Evolutionary conservation across 2,797 vertebrate species (phyloP), one percentile per base, ranked within the genome.

Genomic region (Hippopotamyrus pictus): DNA sequence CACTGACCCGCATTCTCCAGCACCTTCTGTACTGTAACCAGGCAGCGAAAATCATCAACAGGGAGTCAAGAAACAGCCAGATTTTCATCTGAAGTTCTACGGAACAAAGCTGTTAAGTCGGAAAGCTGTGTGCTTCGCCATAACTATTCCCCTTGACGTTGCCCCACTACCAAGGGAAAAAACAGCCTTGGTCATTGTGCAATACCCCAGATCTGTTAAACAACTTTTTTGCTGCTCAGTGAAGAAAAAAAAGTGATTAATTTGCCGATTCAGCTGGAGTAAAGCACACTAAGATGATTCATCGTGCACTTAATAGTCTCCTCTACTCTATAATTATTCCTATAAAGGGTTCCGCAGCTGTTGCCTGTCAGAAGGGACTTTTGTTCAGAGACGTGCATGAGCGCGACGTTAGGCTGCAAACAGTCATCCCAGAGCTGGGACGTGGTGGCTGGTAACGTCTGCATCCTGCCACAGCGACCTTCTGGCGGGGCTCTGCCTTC

Each of bases 251-350:
- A 65, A 83, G 53, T 86, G 90, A 91, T 93, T 91, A 82, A 92
- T 93, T 87, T 89, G 91, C 90, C 88, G 90, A 93, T 91, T 93
- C 90, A 89, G 91, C 91, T 87, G 93, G 90, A 92, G 89, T 92
- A 91, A 92, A 92, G 90, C 90, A 57, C n/a, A 89, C 88, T 37
- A 41, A 88, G 91, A 92, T 94, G 93, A 91, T 87, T 94, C 93
- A 94, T 94, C 92, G 86, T 90, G 90, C 90, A 12, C 91, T 93
- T 92, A 91, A 86, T 88, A 89, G 91, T 82, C 89, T 3, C 19
- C 90, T 48, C 65, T 87, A 17, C 91, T 92, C 93, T 93, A 90
- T 94, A 93, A 94, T 95, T 94, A 94, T 90, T 91, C 62, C 91
- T 92, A 82, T 92, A 89, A 92, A 92, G 90, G 19, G 86, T 90